A percentile compares a stretch with the other conserved stretches of the same genome.
phyloP scores from a whole-genome alignment of 1,140 invertebrate species.

The Drosophila quadrilineata region DNA sequence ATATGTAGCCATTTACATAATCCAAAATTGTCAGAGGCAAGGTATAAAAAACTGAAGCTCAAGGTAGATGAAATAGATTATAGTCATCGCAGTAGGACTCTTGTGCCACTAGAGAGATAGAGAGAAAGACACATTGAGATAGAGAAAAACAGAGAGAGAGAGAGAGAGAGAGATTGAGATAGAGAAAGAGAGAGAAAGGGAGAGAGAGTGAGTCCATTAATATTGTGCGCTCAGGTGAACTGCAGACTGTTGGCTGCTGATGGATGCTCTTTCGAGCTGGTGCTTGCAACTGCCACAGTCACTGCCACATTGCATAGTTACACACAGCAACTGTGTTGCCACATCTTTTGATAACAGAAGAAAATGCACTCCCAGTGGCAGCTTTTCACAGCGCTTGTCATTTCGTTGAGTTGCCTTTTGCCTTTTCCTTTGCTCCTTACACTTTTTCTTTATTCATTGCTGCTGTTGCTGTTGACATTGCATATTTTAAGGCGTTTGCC shows the following conservation, averaged over 20 bases:
- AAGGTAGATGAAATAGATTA: too few relatives aligned
- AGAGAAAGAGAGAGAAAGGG: conserved; percentile 32
- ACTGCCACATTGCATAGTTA: too few relatives aligned
- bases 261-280: conserved; percentile 27
- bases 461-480: conserved; percentile 27
- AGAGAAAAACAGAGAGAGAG: neutral
- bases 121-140: neutral
- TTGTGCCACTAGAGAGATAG: neutral
- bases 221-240: conserved; percentile 55
- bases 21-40: too few relatives aligned
- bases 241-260: conserved; percentile 18
- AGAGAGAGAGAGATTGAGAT: conserved; percentile 25
- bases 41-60: too few relatives aligned
- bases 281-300: conserved; percentile 14
- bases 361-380: conserved; percentile 51
- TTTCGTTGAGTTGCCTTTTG: conserved; percentile 37
- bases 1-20: conserved; percentile 47
- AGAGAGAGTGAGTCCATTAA: conserved; percentile 51
- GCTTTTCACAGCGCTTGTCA: conserved; percentile 36
- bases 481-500: conserved; percentile 37
- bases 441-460: neutral
- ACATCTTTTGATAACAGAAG: conserved; percentile 26
- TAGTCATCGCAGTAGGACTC: too few relatives aligned
- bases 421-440: conserved; percentile 15
- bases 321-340: too few relatives aligned